Evolutionary conservation across 2,113 vertebrate genomes (phyloP).

Genomic region (Orthonyx spaldingii): DNA sequence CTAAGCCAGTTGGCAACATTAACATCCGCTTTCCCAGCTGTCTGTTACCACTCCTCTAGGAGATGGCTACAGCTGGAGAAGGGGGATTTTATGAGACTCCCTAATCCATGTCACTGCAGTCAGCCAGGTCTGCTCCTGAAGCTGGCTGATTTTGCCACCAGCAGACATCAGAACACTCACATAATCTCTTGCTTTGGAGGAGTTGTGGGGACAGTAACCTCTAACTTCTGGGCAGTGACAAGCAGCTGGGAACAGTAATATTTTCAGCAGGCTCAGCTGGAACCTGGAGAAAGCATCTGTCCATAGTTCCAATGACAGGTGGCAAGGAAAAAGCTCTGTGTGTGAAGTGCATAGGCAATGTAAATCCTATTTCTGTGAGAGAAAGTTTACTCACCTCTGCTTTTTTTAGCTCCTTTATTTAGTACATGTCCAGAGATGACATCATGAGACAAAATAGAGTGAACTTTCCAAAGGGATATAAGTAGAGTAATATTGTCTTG

Average conservation of each 20-base stretch:
- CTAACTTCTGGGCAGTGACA: background rate
- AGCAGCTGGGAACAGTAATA: slow-evolving; percentile 25
- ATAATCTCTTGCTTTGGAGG: background rate
- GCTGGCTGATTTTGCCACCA: background rate
- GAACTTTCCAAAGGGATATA: background rate
- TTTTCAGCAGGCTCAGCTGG: slow-evolving; percentile 49
- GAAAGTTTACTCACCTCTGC: background rate
- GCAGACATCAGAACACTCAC: background rate
- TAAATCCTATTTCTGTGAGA: background rate
- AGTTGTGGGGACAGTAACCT: slow-evolving; percentile 12
- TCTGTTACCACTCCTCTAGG: background rate
- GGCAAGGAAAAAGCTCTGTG: background rate
- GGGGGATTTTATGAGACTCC: background rate
- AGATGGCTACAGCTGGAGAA: background rate
- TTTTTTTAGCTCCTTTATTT: slow-evolving; percentile 18
- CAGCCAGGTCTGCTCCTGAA: background rate
- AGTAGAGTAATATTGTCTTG: background rate
- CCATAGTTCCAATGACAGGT: background rate
- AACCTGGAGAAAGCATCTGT: slow-evolving; percentile 28
- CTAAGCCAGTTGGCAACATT: background rate
- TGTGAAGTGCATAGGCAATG: background rate
- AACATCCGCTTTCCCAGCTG: background rate
- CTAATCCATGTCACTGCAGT: background rate
- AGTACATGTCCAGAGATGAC: background rate
- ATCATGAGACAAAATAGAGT: background rate